Conservation (phyloP, 2,797 vertebrate species). For the Gallinago solitaria region DNA sequence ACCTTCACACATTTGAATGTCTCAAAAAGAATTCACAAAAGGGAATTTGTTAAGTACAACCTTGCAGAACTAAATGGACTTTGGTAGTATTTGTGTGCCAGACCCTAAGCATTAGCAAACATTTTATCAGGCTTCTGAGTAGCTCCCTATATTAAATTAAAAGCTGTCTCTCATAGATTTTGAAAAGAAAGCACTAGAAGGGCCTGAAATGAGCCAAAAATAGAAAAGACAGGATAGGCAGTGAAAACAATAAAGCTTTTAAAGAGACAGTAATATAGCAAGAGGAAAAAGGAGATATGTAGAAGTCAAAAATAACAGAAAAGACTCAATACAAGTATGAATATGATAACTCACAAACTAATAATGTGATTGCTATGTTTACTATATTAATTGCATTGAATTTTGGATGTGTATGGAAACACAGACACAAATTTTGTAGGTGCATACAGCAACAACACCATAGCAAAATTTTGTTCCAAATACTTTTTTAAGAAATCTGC, state of each 20-base stretch:
- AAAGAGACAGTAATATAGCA: neutral
- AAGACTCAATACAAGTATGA: neutral
- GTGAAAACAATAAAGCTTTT: neutral
- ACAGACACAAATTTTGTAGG: neutral
- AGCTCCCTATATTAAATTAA: slow-evolving; percentile 3
- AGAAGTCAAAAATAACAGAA: neutral
- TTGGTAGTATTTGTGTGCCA: neutral
- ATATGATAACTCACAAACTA: slow-evolving; percentile 6
- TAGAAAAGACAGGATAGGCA: neutral
- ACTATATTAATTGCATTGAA: neutral
- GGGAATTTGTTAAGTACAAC: neutral
- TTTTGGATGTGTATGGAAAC: neutral
- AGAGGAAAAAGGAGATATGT: neutral
- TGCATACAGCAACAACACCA: neutral
- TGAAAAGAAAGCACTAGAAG: neutral
- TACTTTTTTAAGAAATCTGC: neutral
- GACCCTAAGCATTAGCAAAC: neutral
- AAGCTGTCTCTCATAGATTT: neutral
- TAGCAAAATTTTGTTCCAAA: neutral
- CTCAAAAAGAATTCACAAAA: slow-evolving; percentile 15
- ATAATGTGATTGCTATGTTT: neutral
- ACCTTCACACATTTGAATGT: neutral
- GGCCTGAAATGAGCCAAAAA: neutral
- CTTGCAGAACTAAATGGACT: slow-evolving; percentile 35
- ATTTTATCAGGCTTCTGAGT: neutral